These are phyloP conservation scores for Parotocinclus haroldoi DNA, from an alignment of 2,797 vertebrate genomes.

Conservation along the genomic window DNA sequence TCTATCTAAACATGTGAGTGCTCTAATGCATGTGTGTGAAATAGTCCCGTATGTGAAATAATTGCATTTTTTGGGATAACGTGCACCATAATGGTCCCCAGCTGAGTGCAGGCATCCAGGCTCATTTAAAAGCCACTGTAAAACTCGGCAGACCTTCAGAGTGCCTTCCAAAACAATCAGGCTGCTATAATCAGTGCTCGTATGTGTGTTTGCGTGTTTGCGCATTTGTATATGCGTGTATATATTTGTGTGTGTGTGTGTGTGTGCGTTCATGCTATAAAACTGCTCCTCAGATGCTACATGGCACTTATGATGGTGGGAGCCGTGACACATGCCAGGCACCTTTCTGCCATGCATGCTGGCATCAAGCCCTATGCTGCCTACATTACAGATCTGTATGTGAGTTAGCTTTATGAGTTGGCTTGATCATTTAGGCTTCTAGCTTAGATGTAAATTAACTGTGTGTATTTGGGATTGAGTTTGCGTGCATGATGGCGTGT, in stretches of 20 bases:
- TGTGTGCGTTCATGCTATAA: conserved; percentile 51
- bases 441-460: background rate
- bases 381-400: conserved; percentile 11
- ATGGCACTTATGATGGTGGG: conserved; percentile 44
- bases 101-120: conserved; percentile 92
- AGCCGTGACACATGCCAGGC: conserved; percentile 45
- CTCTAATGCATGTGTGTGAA: conserved; percentile 15
- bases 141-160: conserved; percentile 62
- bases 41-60: conserved; percentile 80
- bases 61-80: conserved; percentile 86
- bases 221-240: background rate
- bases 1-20: conserved; percentile 2
- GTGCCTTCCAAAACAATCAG: conserved; percentile 67
- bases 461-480: too few relatives aligned
- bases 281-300: conserved; percentile 61
- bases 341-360: conserved; percentile 38
- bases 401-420: background rate
- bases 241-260: conserved; percentile 2
- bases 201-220: conserved; percentile 14
- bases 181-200: conserved; percentile 53
- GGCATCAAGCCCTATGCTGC: conserved; percentile 13
- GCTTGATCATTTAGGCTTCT: background rate
- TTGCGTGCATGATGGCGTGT: too few relatives aligned
- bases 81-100: conserved; percentile 91
- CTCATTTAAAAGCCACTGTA: conserved; percentile 76